These are phyloP conservation scores for Trichosurus vulpecula DNA, from an alignment of 2,797 vertebrate species.

Conservation along the genomic window DNA sequence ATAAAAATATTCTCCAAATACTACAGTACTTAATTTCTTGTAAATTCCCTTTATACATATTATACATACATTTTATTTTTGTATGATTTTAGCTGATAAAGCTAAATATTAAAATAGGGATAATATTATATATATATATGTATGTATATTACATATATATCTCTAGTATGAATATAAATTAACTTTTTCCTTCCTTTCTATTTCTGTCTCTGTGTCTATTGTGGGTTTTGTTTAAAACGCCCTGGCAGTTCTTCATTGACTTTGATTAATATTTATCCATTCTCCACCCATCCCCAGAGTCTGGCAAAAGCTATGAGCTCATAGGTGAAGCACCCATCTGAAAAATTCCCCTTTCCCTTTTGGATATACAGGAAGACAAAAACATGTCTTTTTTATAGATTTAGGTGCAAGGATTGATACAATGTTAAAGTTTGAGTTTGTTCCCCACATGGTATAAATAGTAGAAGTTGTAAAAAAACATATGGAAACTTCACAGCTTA, in stretches of 20 bases:
- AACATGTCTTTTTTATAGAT: not conserved
- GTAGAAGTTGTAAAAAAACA: not conserved
- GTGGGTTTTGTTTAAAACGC: not conserved
- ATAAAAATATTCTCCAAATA: too few relatives aligned
- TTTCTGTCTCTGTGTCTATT: not conserved
- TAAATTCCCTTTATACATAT: too few relatives aligned
- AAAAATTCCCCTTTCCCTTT: not conserved
- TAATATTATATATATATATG: not conserved
- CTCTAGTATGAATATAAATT: conserved; percentile 4
- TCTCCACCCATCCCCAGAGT: not conserved
- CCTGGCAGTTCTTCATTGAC: not conserved
- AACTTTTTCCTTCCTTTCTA: conserved; percentile 23
- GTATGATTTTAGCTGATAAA: not conserved
- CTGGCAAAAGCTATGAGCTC: not conserved
- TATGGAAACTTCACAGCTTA: not conserved
- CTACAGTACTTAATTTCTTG: too few relatives aligned
- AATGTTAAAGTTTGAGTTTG: not conserved
- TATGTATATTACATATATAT: not conserved
- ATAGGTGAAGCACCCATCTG: not conserved
- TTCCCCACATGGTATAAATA: not conserved
- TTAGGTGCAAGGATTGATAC: not conserved
- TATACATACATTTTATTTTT: not conserved
- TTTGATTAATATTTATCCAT: not conserved
- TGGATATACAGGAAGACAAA: not conserved
- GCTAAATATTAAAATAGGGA: not conserved